Evolutionary conservation across 2,113 vertebrate genomes (phyloP).

Genomic region (Otus sunia): DNA sequence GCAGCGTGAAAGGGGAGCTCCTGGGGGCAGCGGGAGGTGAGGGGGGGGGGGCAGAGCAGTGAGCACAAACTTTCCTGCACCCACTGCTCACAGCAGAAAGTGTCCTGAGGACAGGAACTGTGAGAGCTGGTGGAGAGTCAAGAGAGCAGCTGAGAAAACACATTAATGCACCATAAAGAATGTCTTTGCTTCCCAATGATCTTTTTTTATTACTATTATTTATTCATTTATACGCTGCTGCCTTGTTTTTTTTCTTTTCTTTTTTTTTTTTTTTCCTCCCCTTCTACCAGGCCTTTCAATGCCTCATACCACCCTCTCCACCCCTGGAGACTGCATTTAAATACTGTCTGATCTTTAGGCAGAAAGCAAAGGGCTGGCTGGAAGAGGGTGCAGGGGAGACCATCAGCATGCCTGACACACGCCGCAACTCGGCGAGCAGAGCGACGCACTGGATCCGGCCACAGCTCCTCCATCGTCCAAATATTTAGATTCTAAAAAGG

Average conservation of each 20-base stretch:
- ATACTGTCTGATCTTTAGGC: background rate
- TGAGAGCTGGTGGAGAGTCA: background rate
- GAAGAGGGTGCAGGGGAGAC: background rate
- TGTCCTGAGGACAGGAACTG: slow-evolving; percentile 43
- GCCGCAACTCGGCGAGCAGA: background rate
- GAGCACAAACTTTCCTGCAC: background rate
- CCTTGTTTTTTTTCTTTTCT: background rate
- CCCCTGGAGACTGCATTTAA: slow-evolving; percentile 32
- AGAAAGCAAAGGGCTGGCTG: background rate
- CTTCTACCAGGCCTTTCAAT: background rate
- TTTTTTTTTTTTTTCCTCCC: rapidly evolving
- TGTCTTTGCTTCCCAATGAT: slow-evolving; percentile 60
- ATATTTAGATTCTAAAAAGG: slow-evolving; percentile 47
- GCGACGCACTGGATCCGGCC: background rate
- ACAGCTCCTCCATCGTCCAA: background rate
- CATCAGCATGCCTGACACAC: background rate
- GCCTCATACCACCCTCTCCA: slow-evolving; percentile 15
- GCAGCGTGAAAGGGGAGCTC: background rate
- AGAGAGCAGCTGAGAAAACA: slow-evolving; percentile 68
- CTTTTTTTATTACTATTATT: slow-evolving; percentile 63
- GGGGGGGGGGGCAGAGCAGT: background rate
- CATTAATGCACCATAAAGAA: slow-evolving; percentile 65
- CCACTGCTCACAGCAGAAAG: background rate
- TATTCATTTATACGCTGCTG: slow-evolving; percentile 44
- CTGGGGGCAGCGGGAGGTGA: rapidly evolving